These are phyloP conservation scores for Trisateles emortualis DNA, from an alignment of 2,888 invertebrate genomes.

Conservation along the genomic window DNA sequence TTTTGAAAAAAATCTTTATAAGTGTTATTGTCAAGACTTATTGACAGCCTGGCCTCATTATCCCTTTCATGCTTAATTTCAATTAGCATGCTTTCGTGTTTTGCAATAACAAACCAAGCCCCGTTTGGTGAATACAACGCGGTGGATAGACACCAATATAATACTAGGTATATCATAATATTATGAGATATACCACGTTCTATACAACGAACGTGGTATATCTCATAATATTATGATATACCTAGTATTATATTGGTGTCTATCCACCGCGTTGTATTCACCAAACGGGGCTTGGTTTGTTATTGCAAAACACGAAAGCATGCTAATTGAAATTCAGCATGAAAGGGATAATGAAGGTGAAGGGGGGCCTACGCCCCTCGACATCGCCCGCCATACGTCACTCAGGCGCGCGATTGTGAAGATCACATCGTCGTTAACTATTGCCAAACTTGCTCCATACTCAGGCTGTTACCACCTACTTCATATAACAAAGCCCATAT, in stretches of 20 bases:
- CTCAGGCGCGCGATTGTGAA: constrained; percentile 58
- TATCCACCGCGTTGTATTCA: constrained; percentile 53
- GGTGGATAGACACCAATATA: constrained; percentile 27
- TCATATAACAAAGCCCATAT: background rate
- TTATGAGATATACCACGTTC: too few relatives aligned
- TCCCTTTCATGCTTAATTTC: constrained; percentile 86
- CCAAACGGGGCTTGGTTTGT: constrained; percentile 68
- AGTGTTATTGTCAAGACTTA: too few relatives aligned
- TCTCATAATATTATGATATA: too few relatives aligned
- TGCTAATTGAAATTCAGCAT: constrained; percentile 86
- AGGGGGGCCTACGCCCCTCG: constrained; percentile 44
- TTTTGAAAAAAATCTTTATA: too few relatives aligned
- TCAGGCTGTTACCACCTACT: constrained; percentile 14
- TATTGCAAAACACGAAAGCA: constrained; percentile 82
- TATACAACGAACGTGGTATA: too few relatives aligned
- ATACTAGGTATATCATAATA: too few relatives aligned
- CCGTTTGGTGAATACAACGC: constrained; percentile 63
- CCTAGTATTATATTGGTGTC: constrained; percentile 16
- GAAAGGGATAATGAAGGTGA: constrained; percentile 85
- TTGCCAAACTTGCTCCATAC: constrained; percentile 28
- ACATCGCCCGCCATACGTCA: constrained; percentile 65
- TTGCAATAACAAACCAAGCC: constrained; percentile 76
- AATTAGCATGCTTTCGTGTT: constrained; percentile 84
- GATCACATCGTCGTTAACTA: constrained; percentile 63
- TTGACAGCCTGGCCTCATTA: too few relatives aligned